Evolutionary conservation across 2,888 invertebrate genomes (phyloP), one percentile per base, ranked within the genome.

Genomic region (Dicroscelio sp.): DNA sequence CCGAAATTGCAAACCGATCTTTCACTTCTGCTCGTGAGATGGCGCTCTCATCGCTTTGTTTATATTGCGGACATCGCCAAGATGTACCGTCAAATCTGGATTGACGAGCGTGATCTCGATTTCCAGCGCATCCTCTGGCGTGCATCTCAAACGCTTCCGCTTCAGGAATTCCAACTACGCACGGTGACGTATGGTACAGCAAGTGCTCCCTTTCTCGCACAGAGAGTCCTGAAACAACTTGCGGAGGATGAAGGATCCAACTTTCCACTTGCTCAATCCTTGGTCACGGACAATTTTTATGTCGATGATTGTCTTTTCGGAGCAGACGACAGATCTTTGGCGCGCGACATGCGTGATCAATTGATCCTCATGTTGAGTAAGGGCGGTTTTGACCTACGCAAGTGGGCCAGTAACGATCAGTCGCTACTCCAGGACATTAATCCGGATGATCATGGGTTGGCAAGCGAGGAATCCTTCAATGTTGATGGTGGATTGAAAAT

Each of bases 61-160:
- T n/a, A n/a, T n/a, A n/a, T n/a, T n/a, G 90, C 88, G 2, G 88
- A 88, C 20, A 71, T 90, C 8, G 69, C 58, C 6, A 82, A 79
- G 48, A 90, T 90, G 85, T 90, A 60, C 30, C 30, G 78, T 14
- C 43, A 78, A 35, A 78, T 78, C 14, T 12, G 27, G 17, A 14
- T 78, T 6, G 60, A 43, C n/a, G 25, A 78, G 31, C 58, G 55
- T 10, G 58, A 76, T 38, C 12, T 31, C 3, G 20, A 55, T 20
- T 76, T 30, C n/a, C 35, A 31, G 20, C 35, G 67, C 35, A 67
- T 67, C 33, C 67, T 14, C 25, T 63, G 63, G 63, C 63, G 30
- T 8, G 20, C 3, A 10, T 4, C 4, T 17, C 4, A 3, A 6
- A n/a, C 27, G 17, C 30, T 8, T 12, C 30, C 4, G 17, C 20